Percentiles rank a stretch among this genome's conserved stretches.
Evolutionary conservation across 2,113 vertebrate species (phyloP).

Genomic region (Tragelaphus scriptus): DNA sequence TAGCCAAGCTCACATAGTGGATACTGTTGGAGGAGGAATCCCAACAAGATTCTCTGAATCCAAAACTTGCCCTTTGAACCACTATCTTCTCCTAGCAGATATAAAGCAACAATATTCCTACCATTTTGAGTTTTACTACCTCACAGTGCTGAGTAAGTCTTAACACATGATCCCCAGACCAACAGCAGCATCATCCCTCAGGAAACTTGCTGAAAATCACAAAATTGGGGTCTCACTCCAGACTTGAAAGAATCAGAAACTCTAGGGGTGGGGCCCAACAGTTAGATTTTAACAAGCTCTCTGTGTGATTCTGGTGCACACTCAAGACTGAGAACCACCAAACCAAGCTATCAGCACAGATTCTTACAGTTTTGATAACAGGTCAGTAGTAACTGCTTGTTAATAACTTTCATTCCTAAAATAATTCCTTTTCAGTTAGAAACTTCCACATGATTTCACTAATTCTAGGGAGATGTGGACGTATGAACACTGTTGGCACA

Average conservation of each 20-base stretch:
- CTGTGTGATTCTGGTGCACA: not conserved
- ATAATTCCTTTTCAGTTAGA: not conserved
- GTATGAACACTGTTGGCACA: not conserved
- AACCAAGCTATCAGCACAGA: not conserved
- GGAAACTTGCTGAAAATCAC: not conserved
- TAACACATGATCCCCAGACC: not conserved
- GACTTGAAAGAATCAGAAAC: not conserved
- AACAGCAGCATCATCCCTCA: not conserved
- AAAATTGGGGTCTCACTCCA: not conserved
- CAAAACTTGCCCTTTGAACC: not conserved
- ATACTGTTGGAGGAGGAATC: not conserved
- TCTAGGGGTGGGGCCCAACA: not conserved
- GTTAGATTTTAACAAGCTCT: not conserved
- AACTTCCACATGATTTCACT: not conserved
- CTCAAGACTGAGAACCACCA: not conserved
- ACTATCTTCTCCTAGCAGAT: not conserved
- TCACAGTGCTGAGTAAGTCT: not conserved
- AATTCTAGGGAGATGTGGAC: conserved; percentile 1
- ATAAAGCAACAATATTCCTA: not conserved
- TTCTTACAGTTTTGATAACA: not conserved
- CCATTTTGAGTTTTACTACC: not conserved
- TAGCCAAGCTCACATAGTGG: not conserved
- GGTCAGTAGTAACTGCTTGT: not conserved
- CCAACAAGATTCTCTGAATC: not conserved
- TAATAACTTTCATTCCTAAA: not conserved